Conservation (phyloP, 2,888 invertebrate genomes). For the Nematopogon swammerdamellus region DNA sequence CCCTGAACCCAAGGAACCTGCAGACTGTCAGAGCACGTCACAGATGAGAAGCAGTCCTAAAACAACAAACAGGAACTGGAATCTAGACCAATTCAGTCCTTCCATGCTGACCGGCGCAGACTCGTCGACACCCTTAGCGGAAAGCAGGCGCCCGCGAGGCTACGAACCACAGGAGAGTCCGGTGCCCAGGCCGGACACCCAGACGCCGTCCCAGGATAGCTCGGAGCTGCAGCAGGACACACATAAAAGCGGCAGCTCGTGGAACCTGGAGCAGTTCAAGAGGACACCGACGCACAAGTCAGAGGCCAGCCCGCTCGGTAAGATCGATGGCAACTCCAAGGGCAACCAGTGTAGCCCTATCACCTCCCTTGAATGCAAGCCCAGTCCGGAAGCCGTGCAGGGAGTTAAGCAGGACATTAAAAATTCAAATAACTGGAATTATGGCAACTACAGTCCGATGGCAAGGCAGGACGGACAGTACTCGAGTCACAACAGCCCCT, state of each 20-base stretch:
- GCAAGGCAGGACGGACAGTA: slow-evolving; percentile 42
- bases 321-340: slow-evolving; percentile 40
- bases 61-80: slow-evolving; percentile 20
- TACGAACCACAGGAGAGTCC: slow-evolving; percentile 43
- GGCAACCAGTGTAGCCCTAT: slow-evolving; percentile 46
- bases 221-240: slow-evolving; percentile 36
- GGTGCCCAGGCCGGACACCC: slow-evolving; percentile 43
- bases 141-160: slow-evolving; percentile 27
- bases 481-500: slow-evolving; percentile 45
- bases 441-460: slow-evolving; percentile 46
- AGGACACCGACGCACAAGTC: slow-evolving; percentile 44
- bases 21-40: no score
- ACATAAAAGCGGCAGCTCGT: slow-evolving; percentile 31
- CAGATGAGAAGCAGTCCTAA: not conserved
- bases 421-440: slow-evolving; percentile 41
- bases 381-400: slow-evolving; percentile 33
- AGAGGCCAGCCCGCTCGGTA: slow-evolving; percentile 45
- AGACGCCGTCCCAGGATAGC: slow-evolving; percentile 33
- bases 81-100: slow-evolving; percentile 37
- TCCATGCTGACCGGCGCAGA: slow-evolving; percentile 38
- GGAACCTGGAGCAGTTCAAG: slow-evolving; percentile 43
- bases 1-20: not conserved
- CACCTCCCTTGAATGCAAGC: slow-evolving; percentile 43
- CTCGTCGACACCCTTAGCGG: slow-evolving; percentile 26
- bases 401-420: slow-evolving; percentile 39